Evolutionary conservation across 2,113 vertebrate genomes (phyloP).

Genomic region (Sturnus vulgaris): DNA sequence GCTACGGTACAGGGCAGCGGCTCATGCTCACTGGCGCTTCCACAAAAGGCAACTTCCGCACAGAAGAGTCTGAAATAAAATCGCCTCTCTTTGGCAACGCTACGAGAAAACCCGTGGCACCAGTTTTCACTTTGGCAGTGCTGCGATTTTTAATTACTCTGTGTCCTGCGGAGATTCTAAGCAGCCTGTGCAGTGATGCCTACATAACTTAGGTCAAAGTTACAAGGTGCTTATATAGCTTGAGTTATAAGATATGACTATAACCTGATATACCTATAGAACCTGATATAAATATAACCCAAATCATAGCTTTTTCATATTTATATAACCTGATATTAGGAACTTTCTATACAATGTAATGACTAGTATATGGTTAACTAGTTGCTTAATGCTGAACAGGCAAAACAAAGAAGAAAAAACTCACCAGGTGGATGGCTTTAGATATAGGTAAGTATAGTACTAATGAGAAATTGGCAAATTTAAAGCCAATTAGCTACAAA

Average conservation of each 20-base stretch:
- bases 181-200: background rate
- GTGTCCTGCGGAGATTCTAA: background rate
- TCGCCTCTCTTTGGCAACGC: background rate
- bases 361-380: background rate
- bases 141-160: background rate
- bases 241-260: background rate
- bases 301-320: background rate
- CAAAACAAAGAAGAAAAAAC: background rate
- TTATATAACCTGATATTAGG: background rate
- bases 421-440: background rate
- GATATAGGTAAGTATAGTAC: background rate
- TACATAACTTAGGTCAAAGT: background rate
- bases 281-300: background rate
- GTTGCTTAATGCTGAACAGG: background rate
- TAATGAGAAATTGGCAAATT: background rate
- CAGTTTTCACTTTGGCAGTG: background rate
- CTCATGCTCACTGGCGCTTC: fast-evolving
- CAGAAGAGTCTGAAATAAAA: background rate
- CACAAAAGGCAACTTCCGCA: background rate
- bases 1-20: fast-evolving
- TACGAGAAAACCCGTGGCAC: background rate
- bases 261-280: background rate
- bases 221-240: background rate
- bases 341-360: no score
- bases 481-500: background rate